Conservation (phyloP, 2,113 vertebrate species). For the Ictidomys tridecemlineatus region DNA sequence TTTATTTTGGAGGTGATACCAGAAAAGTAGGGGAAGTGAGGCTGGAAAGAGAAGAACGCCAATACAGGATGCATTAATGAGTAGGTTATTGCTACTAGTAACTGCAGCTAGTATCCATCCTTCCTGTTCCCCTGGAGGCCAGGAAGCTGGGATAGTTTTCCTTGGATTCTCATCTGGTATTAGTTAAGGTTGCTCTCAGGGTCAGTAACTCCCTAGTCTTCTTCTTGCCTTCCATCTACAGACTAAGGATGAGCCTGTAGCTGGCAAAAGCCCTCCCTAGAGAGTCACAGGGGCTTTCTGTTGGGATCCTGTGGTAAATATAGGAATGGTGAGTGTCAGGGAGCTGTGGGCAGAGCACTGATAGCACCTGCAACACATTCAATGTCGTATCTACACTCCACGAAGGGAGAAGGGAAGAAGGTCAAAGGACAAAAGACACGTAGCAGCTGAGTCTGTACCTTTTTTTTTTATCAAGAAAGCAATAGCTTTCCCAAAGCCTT, state of each 20-base stretch:
- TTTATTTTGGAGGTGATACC: slow-evolving; percentile 4
- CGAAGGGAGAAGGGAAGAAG: background rate
- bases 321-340: background rate
- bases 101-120: background rate
- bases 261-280: background rate
- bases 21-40: slow-evolving; percentile 13
- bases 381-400: background rate
- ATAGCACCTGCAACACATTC: background rate
- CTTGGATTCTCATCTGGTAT: background rate
- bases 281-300: background rate
- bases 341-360: background rate
- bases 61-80: background rate
- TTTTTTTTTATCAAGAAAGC: slow-evolving; percentile 21
- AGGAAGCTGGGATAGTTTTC: background rate
- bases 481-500: slow-evolving; percentile 1
- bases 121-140: background rate
- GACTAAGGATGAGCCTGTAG: background rate
- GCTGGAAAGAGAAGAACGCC: background rate
- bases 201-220: background rate
- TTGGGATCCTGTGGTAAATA: background rate
- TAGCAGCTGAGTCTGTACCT: background rate
- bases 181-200: background rate
- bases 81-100: background rate
- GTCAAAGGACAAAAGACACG: slow-evolving; percentile 45
- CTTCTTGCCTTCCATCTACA: background rate